phyloP scores from a whole-genome alignment of 1,140 invertebrate genomes.

The Leptestheria dahalacensis region DNA sequence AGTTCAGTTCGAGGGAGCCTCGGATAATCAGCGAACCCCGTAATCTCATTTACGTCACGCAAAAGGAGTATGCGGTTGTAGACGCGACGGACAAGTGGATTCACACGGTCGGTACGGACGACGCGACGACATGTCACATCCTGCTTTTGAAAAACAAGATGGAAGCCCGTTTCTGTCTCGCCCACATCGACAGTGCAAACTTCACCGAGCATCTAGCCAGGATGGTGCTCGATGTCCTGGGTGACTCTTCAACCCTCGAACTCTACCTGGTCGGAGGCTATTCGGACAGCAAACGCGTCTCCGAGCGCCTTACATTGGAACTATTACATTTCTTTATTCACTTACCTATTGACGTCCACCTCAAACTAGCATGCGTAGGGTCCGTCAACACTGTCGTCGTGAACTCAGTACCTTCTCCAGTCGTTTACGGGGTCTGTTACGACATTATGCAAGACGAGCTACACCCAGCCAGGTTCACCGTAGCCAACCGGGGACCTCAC shows the following conservation, averaged over 20 bases:
- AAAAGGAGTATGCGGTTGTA: constrained; percentile 21
- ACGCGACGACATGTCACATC: constrained; percentile 22
- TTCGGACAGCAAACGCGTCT: constrained; percentile 12
- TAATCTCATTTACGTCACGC: constrained; percentile 19
- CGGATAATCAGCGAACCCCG: not conserved
- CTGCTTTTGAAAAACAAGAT: constrained; percentile 16
- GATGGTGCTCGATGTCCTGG: constrained; percentile 13
- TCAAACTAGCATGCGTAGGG: constrained; percentile 17
- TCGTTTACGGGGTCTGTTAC: constrained; percentile 19
- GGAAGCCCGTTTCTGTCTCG: constrained; percentile 17
- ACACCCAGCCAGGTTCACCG: constrained; percentile 17
- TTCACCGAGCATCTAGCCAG: constrained; percentile 9
- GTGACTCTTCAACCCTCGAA: constrained; percentile 15
- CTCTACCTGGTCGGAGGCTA: constrained; percentile 20
- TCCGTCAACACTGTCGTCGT: constrained; percentile 16
- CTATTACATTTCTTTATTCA: constrained; percentile 17
- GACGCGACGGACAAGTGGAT: constrained; percentile 16
- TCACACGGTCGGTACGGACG: constrained; percentile 20
- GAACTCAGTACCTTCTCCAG: constrained; percentile 14
- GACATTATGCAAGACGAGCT: constrained; percentile 12
- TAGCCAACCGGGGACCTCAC: constrained; percentile 17
- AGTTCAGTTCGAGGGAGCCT: not conserved
- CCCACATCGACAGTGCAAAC: constrained; percentile 21
- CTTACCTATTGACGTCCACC: constrained; percentile 14
- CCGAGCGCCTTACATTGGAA: constrained; percentile 18